Evolutionary conservation across 1,140 invertebrate species (phyloP), one percentile per base, ranked within the genome.

Genomic region (Meloidogyne exigua): DNA sequence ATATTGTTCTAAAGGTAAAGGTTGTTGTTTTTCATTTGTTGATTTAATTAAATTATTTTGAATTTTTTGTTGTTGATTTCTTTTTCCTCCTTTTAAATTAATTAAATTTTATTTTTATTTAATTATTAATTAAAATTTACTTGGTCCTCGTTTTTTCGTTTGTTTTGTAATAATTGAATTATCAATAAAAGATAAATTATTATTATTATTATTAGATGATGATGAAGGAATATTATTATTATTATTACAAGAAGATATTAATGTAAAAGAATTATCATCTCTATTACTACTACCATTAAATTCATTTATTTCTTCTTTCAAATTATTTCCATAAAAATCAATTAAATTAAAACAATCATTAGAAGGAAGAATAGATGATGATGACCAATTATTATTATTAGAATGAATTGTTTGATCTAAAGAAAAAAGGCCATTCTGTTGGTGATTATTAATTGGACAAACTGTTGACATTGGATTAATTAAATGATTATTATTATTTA

Each of bases 1-100:
- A 57, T 80, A 80, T 26, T 71, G 76, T 57, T 57, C 49, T 57
- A 57, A n/a, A n/a, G 49, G 49, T 57, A 57, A n/a, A n/a, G 49
- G 49, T n/a, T 18, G 18, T 23, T 72, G 80, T 32, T 66, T 70
- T 49, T 32, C 65, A n/a, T 36, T 77, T 2, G 42, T 26, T 13
- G 26, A 21, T 44, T 68, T 39, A 18, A 13, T 36, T 21, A n/a
- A 10, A 13, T 36, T 57, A 25, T 57, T 57, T 18, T 73, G 44
- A 49, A 15, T 39, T 57, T n/a, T 11, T 25, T 57, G 21, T 25
- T 62, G 42, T 21, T 62, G 42, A 62, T 42, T 36, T 28, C 72
- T 64, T 64, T 65, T 73, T 5, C 75, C 39, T 68, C 57, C 44
- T 63, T 21, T 26, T 15, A n/a, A n/a, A n/a, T 21, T 28, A 77